These are phyloP conservation scores for Anastrepha obliqua DNA, from an alignment of 1,140 invertebrate genomes.

Conservation along the genomic window DNA sequence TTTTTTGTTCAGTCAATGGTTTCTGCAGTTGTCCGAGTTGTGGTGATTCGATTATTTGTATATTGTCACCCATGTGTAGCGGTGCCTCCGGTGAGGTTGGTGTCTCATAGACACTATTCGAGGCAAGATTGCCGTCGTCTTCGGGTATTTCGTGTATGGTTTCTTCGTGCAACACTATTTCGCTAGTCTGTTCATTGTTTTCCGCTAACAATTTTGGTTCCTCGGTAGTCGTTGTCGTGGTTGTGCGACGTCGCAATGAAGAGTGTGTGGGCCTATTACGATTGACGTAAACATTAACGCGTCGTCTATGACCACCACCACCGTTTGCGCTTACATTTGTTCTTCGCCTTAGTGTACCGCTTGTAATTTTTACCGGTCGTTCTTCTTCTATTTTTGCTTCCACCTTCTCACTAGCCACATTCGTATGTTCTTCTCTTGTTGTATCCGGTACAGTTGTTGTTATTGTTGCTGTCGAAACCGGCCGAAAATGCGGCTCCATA, in stretches of 20 bases:
- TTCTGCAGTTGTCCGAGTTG: conserved; percentile 60
- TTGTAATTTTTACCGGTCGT: not conserved
- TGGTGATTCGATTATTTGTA: conserved; percentile 67
- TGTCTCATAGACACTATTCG: conserved; percentile 68
- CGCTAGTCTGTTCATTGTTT: not conserved
- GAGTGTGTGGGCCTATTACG: conserved; percentile 28
- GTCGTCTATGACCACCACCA: conserved; percentile 30
- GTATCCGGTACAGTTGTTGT: conserved; percentile 57
- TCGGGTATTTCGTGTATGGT: not conserved
- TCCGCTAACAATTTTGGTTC: not conserved
- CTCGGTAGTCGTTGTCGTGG: conserved; percentile 39
- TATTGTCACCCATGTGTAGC: conserved; percentile 61
- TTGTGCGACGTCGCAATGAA: not conserved
- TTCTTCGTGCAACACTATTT: conserved; percentile 41
- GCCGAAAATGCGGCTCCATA: conserved; percentile 70
- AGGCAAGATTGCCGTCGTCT: conserved; percentile 59
- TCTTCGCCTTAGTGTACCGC: not conserved
- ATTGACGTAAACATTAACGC: conserved; percentile 23
- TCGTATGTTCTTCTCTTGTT: not conserved
- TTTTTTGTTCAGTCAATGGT: conserved; percentile 59
- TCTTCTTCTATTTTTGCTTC: conserved; percentile 34
- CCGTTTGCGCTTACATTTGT: not conserved
- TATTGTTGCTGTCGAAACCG: conserved; percentile 63
- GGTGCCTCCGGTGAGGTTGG: conserved; percentile 12
- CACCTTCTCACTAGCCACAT: not conserved